Percentiles rank a stretch among this genome's conserved stretches.
Conservation (phyloP, 2,113 vertebrate species). For the Vulpes lagopus region DNA sequence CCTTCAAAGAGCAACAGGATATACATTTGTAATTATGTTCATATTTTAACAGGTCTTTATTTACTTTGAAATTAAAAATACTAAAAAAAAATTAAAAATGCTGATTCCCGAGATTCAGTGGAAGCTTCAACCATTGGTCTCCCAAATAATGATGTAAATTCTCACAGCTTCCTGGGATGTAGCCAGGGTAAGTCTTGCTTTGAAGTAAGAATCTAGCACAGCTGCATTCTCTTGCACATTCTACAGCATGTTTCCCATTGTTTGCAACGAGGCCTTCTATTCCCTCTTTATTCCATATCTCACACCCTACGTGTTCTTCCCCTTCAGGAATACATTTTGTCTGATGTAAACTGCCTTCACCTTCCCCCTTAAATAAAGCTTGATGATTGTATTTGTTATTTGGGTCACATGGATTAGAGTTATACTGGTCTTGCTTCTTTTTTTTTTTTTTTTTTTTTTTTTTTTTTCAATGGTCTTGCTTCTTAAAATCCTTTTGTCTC, state of each 20-base stretch:
- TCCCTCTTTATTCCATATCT: background rate
- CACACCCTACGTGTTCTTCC: background rate
- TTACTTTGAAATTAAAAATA: background rate
- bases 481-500: background rate
- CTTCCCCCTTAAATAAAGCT: background rate
- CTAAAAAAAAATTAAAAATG: background rate
- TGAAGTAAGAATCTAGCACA: background rate
- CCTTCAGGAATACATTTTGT: background rate
- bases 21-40: background rate
- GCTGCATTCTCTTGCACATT: background rate
- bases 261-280: background rate
- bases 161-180: background rate
- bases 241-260: background rate
- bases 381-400: background rate
- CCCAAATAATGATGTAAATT: background rate
- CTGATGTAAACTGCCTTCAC: background rate
- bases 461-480: background rate
- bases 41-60: background rate
- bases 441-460: too few species aligned
- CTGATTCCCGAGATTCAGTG: background rate
- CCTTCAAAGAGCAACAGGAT: background rate
- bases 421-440: background rate
- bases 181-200: background rate
- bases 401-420: background rate
- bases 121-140: background rate